Evolutionary conservation across 2,888 invertebrate species (phyloP).

Genomic region (Apeira syringaria): DNA sequence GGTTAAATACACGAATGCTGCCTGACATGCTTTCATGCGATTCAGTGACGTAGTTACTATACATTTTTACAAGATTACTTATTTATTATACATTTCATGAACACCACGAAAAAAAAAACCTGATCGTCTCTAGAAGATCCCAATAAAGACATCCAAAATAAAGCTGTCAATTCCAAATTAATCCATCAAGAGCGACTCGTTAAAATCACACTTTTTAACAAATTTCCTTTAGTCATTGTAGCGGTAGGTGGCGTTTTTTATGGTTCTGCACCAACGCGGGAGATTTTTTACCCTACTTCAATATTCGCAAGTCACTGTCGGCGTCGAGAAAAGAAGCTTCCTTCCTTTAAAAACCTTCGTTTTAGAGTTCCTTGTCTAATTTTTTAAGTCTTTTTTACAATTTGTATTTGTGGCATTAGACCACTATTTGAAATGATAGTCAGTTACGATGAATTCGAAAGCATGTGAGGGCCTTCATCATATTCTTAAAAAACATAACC

Average conservation of each 20-base stretch:
- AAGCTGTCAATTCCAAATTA: constrained; percentile 58
- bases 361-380: constrained; percentile 25
- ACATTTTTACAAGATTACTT: too few species aligned
- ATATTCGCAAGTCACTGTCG: constrained; percentile 60
- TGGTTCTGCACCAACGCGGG: constrained; percentile 22
- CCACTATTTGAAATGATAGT: too few species aligned
- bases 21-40: too few species aligned
- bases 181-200: constrained; percentile 61
- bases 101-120: too few species aligned
- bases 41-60: too few species aligned
- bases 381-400: too few species aligned
- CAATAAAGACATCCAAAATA: constrained; percentile 28
- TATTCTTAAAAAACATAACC: too few species aligned
- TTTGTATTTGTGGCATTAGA: too few species aligned
- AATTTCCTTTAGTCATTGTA: constrained; percentile 49
- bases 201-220: constrained; percentile 49
- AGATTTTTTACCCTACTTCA: constrained; percentile 42
- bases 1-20: too few species aligned
- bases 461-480: too few species aligned
- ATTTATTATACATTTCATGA: too few species aligned
- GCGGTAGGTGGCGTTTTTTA: constrained; percentile 44
- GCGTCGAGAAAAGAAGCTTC: constrained; percentile 54
- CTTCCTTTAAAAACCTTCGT: constrained; percentile 38
- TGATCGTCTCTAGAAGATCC: neutral
- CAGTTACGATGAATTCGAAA: too few species aligned